Conservation (phyloP, 2,888 invertebrate species). For the Dynastes grantii region DNA sequence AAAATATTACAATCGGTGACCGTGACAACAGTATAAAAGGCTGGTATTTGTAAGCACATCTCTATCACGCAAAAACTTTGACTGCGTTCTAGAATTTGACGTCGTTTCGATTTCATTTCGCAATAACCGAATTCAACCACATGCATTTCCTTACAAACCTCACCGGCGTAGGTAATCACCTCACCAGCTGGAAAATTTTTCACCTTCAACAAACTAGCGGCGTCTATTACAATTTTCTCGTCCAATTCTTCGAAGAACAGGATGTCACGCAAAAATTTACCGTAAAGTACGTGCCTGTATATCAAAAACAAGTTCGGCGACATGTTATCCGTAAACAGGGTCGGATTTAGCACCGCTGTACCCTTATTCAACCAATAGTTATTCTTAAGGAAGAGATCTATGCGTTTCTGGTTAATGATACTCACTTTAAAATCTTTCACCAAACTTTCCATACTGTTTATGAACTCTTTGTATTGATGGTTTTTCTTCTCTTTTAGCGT, state of each 20-base stretch:
- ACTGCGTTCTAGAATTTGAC: slow-evolving; percentile 50
- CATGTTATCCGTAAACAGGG: slow-evolving; percentile 41
- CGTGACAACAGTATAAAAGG: slow-evolving; percentile 56
- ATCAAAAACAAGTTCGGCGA: slow-evolving; percentile 31
- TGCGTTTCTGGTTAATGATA: slow-evolving; percentile 69
- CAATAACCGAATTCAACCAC: slow-evolving; percentile 59
- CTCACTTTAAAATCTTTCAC: slow-evolving; percentile 73
- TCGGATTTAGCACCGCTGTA: slow-evolving; percentile 31
- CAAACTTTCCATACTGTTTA: slow-evolving; percentile 68
- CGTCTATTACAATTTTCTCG: slow-evolving; percentile 50
- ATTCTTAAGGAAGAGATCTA: slow-evolving; percentile 31
- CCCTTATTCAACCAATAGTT: slow-evolving; percentile 41
- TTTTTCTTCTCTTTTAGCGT: slow-evolving; percentile 68
- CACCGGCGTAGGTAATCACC: slow-evolving; percentile 58
- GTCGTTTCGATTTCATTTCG: slow-evolving; percentile 49
- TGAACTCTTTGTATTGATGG: slow-evolving; percentile 47
- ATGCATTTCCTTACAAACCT: slow-evolving; percentile 58
- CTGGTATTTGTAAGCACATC: slow-evolving; percentile 55
- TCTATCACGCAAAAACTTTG: slow-evolving; percentile 57
- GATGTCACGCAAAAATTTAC: slow-evolving; percentile 33
- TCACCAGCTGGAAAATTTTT: slow-evolving; percentile 56
- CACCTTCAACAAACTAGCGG: slow-evolving; percentile 51
- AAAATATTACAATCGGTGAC: slow-evolving; percentile 56
- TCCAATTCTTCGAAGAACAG: slow-evolving; percentile 34
- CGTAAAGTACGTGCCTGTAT: slow-evolving; percentile 45